Conservation (phyloP, 2,113 vertebrate genomes). For the Heterotilapia buettikoferi region DNA sequence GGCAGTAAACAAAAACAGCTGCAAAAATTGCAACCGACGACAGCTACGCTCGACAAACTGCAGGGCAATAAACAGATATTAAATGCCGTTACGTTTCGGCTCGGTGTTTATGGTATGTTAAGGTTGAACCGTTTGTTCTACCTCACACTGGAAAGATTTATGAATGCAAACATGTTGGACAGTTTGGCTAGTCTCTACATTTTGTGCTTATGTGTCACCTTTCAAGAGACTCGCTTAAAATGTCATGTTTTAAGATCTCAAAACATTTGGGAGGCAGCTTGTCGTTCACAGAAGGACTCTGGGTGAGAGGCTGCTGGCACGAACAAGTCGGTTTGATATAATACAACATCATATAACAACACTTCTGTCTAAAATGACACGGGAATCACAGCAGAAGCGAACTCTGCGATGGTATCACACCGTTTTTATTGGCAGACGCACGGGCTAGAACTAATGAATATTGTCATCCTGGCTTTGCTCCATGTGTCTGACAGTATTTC, state of each 20-base stretch:
- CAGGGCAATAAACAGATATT: constrained; percentile 25
- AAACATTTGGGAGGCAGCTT: constrained; percentile 29
- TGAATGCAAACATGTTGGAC: not conserved
- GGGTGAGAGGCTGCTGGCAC: not conserved
- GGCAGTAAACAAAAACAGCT: constrained; percentile 53
- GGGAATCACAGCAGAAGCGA: not conserved
- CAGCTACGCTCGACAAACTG: constrained; percentile 11
- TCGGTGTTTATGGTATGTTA: not conserved
- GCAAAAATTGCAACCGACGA: constrained; percentile 12
- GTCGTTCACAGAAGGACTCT: not conserved
- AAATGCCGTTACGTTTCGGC: constrained; percentile 4
- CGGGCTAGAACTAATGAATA: constrained; percentile 20
- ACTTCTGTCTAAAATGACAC: not conserved
- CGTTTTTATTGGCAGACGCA: constrained; percentile 17
- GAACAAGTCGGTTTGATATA: not conserved
- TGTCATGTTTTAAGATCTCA: constrained; percentile 31
- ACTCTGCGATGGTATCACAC: not conserved
- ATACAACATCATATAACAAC: not conserved
- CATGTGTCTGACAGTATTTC: constrained; percentile 13
- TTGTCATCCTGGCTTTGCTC: constrained; percentile 12
- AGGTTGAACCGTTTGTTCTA: not conserved
- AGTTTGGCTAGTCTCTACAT: not conserved
- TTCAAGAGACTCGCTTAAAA: not conserved
- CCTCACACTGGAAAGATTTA: not conserved
- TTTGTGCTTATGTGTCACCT: not conserved